A percentile compares a stretch with the other conserved stretches of the same genome.
These are phyloP conservation scores for Platorchestia sp. DNA, from an alignment of 1,140 invertebrate species.

Conservation along the genomic window DNA sequence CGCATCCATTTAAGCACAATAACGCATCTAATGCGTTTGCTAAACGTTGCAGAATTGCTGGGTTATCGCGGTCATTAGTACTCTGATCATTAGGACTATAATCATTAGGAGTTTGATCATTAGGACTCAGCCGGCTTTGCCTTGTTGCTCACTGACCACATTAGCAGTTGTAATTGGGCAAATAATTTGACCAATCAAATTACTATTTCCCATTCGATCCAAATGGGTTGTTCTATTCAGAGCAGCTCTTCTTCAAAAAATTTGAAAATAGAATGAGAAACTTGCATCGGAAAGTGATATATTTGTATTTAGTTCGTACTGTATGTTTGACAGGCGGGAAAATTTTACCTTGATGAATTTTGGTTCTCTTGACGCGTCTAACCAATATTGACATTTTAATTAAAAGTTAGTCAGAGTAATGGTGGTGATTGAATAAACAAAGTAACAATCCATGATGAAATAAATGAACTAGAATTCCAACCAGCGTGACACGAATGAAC, in stretches of 20 bases:
- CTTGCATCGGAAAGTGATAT: too few relatives aligned
- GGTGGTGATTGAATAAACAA: not conserved
- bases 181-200: not conserved
- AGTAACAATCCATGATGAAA: not conserved
- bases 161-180: not conserved
- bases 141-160: not conserved
- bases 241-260: not conserved
- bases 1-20: not conserved
- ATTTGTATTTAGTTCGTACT: too few relatives aligned
- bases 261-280: not conserved
- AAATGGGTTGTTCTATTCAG: not conserved
- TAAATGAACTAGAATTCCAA: not conserved
- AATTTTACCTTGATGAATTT: too few relatives aligned
- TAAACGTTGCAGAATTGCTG: not conserved
- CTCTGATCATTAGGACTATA: too few relatives aligned
- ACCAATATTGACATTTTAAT: not conserved
- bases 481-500: not conserved
- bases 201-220: not conserved
- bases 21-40: not conserved
- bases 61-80: not conserved
- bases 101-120: too few relatives aligned
- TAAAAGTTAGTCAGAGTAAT: not conserved
- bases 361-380: not conserved
- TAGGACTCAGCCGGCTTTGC: not conserved
- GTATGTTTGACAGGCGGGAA: too few relatives aligned